Conservation (phyloP, 2,113 vertebrate species). For the Anser cygnoides region DNA sequence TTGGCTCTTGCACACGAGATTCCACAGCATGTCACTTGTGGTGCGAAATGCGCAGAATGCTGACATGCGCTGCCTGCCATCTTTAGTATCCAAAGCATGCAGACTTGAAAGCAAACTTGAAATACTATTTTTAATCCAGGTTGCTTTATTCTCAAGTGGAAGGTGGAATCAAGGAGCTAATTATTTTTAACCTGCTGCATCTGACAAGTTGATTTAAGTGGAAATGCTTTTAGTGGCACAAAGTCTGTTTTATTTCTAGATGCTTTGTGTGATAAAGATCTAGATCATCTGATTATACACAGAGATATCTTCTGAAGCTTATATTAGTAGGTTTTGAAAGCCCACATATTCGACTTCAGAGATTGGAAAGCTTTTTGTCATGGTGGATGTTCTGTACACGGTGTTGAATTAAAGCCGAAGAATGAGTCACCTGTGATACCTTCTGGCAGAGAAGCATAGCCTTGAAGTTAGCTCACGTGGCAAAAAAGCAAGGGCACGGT, state of each 20-base stretch:
- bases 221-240: slow-evolving; percentile 29
- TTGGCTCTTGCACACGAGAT: neutral
- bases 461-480: neutral
- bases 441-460: neutral
- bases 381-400: neutral
- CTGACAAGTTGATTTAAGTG: slow-evolving; percentile 66
- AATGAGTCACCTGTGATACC: neutral
- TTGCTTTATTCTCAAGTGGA: slow-evolving; percentile 52
- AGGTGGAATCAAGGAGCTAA: slow-evolving; percentile 57
- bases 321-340: slow-evolving; percentile 31
- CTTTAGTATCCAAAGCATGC: neutral
- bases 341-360: slow-evolving; percentile 4
- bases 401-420: neutral
- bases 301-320: neutral
- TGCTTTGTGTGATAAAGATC: slow-evolving; percentile 41
- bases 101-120: slow-evolving; percentile 51
- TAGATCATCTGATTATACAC: slow-evolving; percentile 40
- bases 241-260: slow-evolving; percentile 70
- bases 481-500: neutral
- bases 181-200: slow-evolving; percentile 65
- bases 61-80: neutral
- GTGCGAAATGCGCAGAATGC: neutral
- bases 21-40: neutral
- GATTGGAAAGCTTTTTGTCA: slow-evolving; percentile 39
- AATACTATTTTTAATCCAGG: slow-evolving; percentile 56